Evolutionary conservation across 2,888 invertebrate species (phyloP), one percentile per base, ranked within the genome.

Genomic region (Meiosimyza platycephala): DNA sequence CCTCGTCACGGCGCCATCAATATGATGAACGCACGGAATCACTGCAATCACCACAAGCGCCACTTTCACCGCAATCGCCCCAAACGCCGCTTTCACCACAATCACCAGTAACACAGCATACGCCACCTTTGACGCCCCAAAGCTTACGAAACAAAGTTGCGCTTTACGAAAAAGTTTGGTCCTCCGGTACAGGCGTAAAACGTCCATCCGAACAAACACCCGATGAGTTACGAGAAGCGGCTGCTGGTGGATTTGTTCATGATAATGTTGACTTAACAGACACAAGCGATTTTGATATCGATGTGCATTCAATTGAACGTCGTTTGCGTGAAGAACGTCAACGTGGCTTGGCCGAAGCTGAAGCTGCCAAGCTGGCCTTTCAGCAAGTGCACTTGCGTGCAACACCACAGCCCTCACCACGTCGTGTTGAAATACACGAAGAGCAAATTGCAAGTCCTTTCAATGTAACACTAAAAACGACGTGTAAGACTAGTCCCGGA

Each of bases 81-180:
- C 15, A 57, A 9, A 22, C 55, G 22, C 60, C 28, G 28, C 65
- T 63, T 72, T 73, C 73, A 18, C 77, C 72, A 78, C 82, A 76
- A n/a, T 70, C 65, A 59, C 73, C 71, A 59, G 69, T 33, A 69
- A 76, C 77, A 50, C 75, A 77, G 60, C 77, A 78, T 15, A 74
- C 70, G 5, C 76, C 80, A 28, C 79, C 79, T 0, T 75, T 62
- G 15, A 79, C 82, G n/a, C 76, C 80, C 83, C 87, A 88, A 73
- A 88, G 92, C 79, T 90, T 94, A 75, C 90, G 91, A 76, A 92
- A 94, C 82, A 91, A 93, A 80, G 94, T 95, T 79, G 91, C 90
- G 79, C 93, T 94, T 85, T 95, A 93, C 87, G 95, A 95, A 86
- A 92, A 92, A 88, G 91, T 94, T 77, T 94, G 93, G 93, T 89